These are phyloP conservation scores for Drosophila santomea DNA, from an alignment of 1,140 invertebrate genomes.

Conservation along the genomic window DNA sequence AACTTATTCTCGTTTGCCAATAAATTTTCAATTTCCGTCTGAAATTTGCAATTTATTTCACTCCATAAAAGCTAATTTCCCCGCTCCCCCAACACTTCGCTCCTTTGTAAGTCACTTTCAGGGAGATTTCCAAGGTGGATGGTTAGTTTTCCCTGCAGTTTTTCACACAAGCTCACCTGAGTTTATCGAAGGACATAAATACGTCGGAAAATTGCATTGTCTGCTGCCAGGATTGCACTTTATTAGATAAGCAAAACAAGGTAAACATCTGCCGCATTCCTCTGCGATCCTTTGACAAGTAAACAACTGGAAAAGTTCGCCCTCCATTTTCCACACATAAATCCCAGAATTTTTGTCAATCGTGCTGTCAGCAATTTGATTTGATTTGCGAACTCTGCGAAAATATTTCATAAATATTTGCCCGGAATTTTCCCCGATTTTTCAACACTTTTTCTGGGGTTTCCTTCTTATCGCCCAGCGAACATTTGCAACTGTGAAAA, in stretches of 20 bases:
- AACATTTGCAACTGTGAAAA: constrained; percentile 37
- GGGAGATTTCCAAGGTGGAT: constrained; percentile 24
- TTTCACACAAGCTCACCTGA: constrained; percentile 31
- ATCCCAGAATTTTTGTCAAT: constrained; percentile 23
- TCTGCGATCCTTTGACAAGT: constrained; percentile 17
- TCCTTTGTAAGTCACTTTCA: constrained; percentile 39
- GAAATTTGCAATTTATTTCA: constrained; percentile 66
- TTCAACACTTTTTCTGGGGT: constrained; percentile 4
- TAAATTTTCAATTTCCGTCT: constrained; percentile 68
- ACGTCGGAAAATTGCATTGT: constrained; percentile 44
- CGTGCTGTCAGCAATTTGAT: constrained; percentile 50
- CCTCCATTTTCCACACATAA: constrained; percentile 14
- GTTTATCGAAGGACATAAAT: constrained; percentile 31
- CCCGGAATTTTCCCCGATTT: constrained; percentile 16
- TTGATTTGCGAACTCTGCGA: constrained; percentile 49
- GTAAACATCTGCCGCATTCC: constrained; percentile 9
- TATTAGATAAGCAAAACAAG: constrained; percentile 6
- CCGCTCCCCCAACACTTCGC: not conserved
- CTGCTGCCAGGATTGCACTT: constrained; percentile 19
- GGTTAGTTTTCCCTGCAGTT: constrained; percentile 24
- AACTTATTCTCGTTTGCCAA: constrained; percentile 50
- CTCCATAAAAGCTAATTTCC: constrained; percentile 56
- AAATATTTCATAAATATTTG: constrained; percentile 58
- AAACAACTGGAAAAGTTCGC: constrained; percentile 12
- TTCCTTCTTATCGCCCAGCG: not conserved